phyloP scores from a whole-genome alignment of 2,888 invertebrate genomes.

The Crematogaster levior region DNA sequence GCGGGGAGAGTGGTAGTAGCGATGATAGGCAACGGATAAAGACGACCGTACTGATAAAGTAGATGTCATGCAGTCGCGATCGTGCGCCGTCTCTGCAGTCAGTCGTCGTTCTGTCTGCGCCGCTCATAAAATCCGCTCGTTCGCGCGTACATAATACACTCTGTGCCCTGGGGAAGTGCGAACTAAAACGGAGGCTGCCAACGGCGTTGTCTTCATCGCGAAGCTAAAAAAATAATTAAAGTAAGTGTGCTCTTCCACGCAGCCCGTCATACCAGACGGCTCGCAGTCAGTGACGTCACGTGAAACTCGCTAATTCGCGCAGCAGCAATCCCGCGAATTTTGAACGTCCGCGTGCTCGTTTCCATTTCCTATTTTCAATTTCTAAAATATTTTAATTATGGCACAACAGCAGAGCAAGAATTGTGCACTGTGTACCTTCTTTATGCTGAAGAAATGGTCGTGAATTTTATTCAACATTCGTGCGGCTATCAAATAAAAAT shows the following conservation, averaged over 20 bases:
- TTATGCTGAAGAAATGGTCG: not conserved
- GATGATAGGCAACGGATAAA: conserved; percentile 72
- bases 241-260: conserved; percentile 9
- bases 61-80: conserved; percentile 65
- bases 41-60: conserved; percentile 68
- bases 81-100: conserved; percentile 3
- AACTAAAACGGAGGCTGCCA: not conserved
- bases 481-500: not conserved
- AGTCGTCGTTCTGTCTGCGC: not conserved
- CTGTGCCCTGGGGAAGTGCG: not conserved
- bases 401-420: not conserved
- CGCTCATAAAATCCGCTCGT: not conserved
- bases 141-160: too few relatives aligned
- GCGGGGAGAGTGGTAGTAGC: conserved; percentile 10
- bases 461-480: not conserved
- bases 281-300: not conserved
- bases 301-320: too few relatives aligned
- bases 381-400: not conserved
- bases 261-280: too few relatives aligned
- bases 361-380: not conserved
- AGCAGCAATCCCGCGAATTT: too few relatives aligned
- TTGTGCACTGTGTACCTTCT: not conserved
- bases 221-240: conserved; percentile 14
- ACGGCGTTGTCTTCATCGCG: not conserved
- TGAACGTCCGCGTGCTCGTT: not conserved